Evolutionary conservation across 1,140 invertebrate genomes (phyloP), one percentile per base, ranked within the genome.

Genomic region (Helicoverpa armigera): DNA sequence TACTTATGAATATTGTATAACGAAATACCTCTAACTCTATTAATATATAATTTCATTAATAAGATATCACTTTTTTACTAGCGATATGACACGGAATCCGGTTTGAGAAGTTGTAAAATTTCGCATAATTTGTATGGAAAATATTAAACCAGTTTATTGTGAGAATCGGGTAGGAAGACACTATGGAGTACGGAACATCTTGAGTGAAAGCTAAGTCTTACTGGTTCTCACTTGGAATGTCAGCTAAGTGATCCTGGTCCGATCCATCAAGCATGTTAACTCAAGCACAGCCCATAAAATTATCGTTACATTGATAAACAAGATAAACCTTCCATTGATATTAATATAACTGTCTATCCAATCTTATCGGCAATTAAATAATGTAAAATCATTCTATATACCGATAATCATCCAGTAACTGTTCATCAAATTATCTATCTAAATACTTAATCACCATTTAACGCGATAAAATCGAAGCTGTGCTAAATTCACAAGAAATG

Each of bases 131-230:
- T 73, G 13, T 73, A 56, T 16, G 29, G 53, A 18, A 73, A 56
- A 73, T 56, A 14, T 31, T 9, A 72, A n/a, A 56, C 69, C 69
- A 72, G 69, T 72, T 72, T 70, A 53, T 11, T 70, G 67, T 72
- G 70, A 43, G 12, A 73, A 72, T 53, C 69, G 13, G 13, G 2
- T 43, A 58, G 70, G 70, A 73, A 73, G 53, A 73, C 5, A 14
- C 51, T n/a, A 29, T 29, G 18, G 31, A 72, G 18, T 72, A 54
- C 31, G 69, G 63, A 54, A 54, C 69, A 72, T 58, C 29, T 58
- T 43, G 16, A 58, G 53, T 43, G 70, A 73, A 73, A 73, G 70
- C 70, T n/a, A 31, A 58, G 14, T 50, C n/a, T 18, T 73, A 58
- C 70, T 73, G 70, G 51, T 54, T 72, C n/a, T 35, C 14, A 54